Evolutionary conservation across 2,888 invertebrate genomes (phyloP).

Genomic region (Meta bourneti): DNA sequence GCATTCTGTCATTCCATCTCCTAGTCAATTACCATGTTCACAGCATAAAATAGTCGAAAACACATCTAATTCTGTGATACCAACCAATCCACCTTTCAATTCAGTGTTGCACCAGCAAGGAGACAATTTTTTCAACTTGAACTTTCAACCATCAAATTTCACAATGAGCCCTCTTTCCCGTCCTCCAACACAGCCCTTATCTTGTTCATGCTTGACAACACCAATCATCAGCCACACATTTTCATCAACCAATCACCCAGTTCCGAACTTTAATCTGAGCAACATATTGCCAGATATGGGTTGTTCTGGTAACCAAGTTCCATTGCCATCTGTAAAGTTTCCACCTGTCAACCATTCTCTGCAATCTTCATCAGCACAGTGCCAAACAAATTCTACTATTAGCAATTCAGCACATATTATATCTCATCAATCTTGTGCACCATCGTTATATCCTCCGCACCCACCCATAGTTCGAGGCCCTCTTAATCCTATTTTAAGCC

Average conservation of each 20-base stretch:
- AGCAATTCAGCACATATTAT: constrained; percentile 80
- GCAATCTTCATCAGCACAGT: constrained; percentile 63
- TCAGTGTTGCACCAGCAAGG: constrained; percentile 75
- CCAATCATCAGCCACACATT: constrained; percentile 70
- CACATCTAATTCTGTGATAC: constrained; percentile 46
- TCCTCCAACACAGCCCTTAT: constrained; percentile 60
- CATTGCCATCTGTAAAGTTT: constrained; percentile 77
- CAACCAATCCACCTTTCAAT: constrained; percentile 70
- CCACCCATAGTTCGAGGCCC: constrained; percentile 80
- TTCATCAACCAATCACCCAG: constrained; percentile 71
- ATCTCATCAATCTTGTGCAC: constrained; percentile 79
- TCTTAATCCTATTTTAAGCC: constrained; percentile 80
- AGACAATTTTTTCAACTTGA: constrained; percentile 71
- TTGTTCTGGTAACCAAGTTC: constrained; percentile 67
- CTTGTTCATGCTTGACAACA: constrained; percentile 69
- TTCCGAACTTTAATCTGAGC: constrained; percentile 77
- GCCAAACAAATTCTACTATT: constrained; percentile 62
- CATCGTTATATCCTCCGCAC: constrained; percentile 79
- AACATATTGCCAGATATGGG: constrained; percentile 77
- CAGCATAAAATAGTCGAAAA: constrained; percentile 66
- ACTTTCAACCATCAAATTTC: constrained; percentile 75
- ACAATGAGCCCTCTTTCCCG: constrained; percentile 74
- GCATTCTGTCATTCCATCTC: constrained; percentile 53
- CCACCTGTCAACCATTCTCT: constrained; percentile 63
- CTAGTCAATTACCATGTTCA: constrained; percentile 52